Percentiles rank a stretch among this genome's conserved stretches.
These are phyloP conservation scores for Chydorus sphaericus DNA, from an alignment of 2,888 invertebrate genomes.

Conservation along the genomic window DNA sequence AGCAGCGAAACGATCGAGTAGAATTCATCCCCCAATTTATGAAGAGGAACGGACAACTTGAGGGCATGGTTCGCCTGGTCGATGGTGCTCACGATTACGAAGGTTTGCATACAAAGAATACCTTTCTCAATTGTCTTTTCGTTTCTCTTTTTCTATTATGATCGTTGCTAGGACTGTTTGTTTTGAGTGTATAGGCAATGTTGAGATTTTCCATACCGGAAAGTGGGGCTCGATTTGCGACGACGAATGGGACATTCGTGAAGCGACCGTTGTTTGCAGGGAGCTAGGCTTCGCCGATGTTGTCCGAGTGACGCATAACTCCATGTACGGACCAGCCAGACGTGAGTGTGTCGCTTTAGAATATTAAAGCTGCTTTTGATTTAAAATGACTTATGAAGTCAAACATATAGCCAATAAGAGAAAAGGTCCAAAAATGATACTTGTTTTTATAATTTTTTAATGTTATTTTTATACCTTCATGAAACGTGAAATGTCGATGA, in stretches of 20 bases:
- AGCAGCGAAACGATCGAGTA: conserved; percentile 4
- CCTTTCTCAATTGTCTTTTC: background rate
- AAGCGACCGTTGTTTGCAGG: conserved; percentile 69
- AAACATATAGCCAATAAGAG: too few species aligned
- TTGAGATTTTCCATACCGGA: conserved; percentile 77
- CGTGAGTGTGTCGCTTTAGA: conserved; percentile 36
- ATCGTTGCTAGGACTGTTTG: background rate
- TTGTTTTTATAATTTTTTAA: too few species aligned
- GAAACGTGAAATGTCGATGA: background rate
- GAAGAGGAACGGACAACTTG: conserved; percentile 40
- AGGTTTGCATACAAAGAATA: conserved; percentile 39
- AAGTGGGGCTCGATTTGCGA: conserved; percentile 88
- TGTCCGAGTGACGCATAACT: conserved; percentile 51
- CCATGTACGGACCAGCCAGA: conserved; percentile 58
- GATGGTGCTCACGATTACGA: conserved; percentile 54
- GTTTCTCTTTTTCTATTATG: background rate
- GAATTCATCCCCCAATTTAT: conserved; percentile 23
- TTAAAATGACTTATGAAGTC: background rate
- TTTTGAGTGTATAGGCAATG: conserved; percentile 48
- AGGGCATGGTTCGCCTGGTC: conserved; percentile 54
- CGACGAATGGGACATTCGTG: conserved; percentile 78
- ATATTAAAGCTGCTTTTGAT: background rate
- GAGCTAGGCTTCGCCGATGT: conserved; percentile 53
- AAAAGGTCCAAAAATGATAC: too few species aligned
- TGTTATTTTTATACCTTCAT: too few species aligned